These are phyloP conservation scores for Manacus vitellinus DNA, from an alignment of 2,113 vertebrate species.

Conservation along the genomic window DNA sequence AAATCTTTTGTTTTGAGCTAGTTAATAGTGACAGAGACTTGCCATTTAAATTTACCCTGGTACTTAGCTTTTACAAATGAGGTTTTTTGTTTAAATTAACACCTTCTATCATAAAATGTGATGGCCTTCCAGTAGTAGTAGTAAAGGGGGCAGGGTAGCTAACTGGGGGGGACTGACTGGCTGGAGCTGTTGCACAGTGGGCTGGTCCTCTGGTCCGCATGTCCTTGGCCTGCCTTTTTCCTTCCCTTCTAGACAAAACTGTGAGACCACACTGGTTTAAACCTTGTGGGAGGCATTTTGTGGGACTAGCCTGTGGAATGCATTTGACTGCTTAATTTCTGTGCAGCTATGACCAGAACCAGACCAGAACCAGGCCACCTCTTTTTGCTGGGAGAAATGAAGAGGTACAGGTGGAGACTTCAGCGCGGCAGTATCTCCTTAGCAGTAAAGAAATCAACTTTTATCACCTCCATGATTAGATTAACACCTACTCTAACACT, in stretches of 20 bases:
- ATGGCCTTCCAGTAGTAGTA: neutral
- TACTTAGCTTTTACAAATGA: neutral
- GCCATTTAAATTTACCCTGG: neutral
- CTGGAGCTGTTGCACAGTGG: neutral
- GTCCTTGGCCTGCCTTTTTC: neutral
- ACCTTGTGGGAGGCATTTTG: neutral
- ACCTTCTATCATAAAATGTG: neutral
- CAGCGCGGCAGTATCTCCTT: neutral
- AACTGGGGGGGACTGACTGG: neutral
- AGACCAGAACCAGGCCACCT: neutral
- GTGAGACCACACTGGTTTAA: neutral
- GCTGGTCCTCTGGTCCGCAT: neutral
- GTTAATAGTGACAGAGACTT: neutral
- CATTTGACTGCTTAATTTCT: neutral
- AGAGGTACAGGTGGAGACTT: neutral
- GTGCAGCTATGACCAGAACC: neutral
- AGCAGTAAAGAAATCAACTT: neutral
- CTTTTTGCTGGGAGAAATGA: neutral
- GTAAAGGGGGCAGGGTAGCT: neutral
- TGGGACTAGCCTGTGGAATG: neutral
- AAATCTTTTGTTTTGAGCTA: neutral
- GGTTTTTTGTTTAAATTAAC: neutral
- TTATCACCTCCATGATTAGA: neutral
- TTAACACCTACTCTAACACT: neutral
- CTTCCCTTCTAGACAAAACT: neutral